Conservation (phyloP, 2,113 vertebrate species). For the Prochilodus magdalenae region DNA sequence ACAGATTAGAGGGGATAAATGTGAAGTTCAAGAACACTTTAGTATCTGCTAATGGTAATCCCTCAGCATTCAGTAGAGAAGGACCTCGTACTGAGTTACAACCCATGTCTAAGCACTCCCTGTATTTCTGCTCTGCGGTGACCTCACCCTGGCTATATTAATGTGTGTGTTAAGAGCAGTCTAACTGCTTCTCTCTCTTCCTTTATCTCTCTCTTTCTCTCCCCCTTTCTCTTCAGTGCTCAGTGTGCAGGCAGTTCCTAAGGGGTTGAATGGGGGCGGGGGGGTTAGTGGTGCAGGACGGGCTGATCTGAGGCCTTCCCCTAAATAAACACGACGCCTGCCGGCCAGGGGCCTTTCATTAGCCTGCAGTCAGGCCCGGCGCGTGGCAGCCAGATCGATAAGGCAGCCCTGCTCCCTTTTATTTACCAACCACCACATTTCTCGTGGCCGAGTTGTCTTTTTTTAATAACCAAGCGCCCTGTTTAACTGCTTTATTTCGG, state of each 20-base stretch:
- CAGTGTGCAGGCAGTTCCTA: slow-evolving; percentile 59
- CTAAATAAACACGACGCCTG: slow-evolving; percentile 69
- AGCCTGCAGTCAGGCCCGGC: slow-evolving; percentile 66
- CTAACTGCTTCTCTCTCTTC: slow-evolving; percentile 49
- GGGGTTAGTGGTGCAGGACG: slow-evolving; percentile 46
- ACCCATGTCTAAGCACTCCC: not conserved
- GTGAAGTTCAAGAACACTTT: not conserved
- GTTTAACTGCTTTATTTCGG: slow-evolving; percentile 85
- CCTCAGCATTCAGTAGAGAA: not conserved
- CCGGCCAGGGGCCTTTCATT: slow-evolving; percentile 71
- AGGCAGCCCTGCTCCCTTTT: slow-evolving; percentile 70
- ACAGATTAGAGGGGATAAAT: not conserved
- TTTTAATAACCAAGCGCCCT: slow-evolving; percentile 72
- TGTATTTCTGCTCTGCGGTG: not conserved
- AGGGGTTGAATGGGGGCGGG: slow-evolving; percentile 25
- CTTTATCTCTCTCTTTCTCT: slow-evolving; percentile 28
- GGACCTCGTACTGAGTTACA: not conserved
- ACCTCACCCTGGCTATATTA: slow-evolving; percentile 13
- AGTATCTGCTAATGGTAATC: not conserved
- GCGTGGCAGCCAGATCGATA: slow-evolving; percentile 80
- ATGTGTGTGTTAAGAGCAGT: slow-evolving; percentile 50
- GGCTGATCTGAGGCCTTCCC: slow-evolving; percentile 65
- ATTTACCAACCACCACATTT: slow-evolving; percentile 86
- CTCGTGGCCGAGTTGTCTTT: slow-evolving; percentile 80
- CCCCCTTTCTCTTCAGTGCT: slow-evolving; percentile 31